phyloP scores from a whole-genome alignment of 1,140 invertebrate species.

The Venturia canescens region DNA sequence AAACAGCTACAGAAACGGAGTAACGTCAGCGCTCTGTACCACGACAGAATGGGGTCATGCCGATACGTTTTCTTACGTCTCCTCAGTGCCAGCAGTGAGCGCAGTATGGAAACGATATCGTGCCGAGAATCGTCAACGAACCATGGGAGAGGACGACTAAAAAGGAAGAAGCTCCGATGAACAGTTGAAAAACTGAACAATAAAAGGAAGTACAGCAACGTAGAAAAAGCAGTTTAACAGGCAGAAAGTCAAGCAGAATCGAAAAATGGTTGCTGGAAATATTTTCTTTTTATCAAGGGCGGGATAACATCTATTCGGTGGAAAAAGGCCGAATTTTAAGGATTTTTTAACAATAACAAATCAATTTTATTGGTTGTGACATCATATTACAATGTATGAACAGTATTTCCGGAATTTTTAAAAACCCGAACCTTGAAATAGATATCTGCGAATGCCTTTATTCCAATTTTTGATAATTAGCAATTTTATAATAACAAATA shows the following conservation, averaged over 20 bases:
- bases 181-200: not conserved
- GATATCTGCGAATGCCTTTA: no score
- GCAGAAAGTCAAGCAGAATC: not conserved
- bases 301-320: no score
- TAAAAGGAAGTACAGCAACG: no score
- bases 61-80: constrained; percentile 54
- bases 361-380: no score
- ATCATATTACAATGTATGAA: no score
- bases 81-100: constrained; percentile 26
- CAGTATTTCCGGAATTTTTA: no score
- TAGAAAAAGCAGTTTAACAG: not conserved
- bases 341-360: no score
- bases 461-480: no score
- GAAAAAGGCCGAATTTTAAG: no score
- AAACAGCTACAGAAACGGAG: constrained; percentile 14
- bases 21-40: constrained; percentile 38
- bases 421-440: no score
- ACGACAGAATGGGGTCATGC: constrained; percentile 57
- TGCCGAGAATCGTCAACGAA: constrained; percentile 43
- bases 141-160: not conserved
- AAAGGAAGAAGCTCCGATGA: constrained; percentile 8
- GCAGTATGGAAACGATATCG: constrained; percentile 42
- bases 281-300: no score
- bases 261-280: not conserved
- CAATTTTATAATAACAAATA: no score